Percentiles rank a stretch among this genome's conserved stretches.
Conservation (phyloP, 2,113 vertebrate species). For the Todiramphus chloris region DNA sequence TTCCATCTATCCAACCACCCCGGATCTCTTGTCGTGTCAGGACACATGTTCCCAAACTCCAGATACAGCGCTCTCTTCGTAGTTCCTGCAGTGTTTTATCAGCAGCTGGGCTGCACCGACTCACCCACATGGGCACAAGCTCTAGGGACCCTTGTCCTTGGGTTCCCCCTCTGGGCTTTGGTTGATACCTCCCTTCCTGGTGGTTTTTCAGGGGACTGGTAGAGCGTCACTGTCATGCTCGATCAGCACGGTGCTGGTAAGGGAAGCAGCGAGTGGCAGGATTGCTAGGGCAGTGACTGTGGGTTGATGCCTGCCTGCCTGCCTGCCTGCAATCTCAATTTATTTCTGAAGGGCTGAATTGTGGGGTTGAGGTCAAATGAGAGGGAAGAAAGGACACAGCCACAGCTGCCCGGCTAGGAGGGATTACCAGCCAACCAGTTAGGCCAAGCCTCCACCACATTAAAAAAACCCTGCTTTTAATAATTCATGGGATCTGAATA, state of each 20-base stretch:
- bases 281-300: background rate
- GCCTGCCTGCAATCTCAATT: background rate
- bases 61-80: background rate
- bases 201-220: background rate
- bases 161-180: background rate
- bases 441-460: slow-evolving; percentile 3
- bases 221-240: fast-evolving
- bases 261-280: background rate
- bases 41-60: background rate
- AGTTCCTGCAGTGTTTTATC: background rate
- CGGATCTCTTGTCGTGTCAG: fast-evolving
- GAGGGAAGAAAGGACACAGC: background rate
- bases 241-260: fast-evolving
- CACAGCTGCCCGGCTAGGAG: background rate
- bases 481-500: slow-evolving; percentile 48
- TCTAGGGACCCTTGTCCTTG: fast-evolving
- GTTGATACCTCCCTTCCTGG: background rate
- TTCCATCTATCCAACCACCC: background rate
- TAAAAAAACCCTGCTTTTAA: background rate
- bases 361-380: background rate
- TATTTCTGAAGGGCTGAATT: background rate
- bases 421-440: background rate
- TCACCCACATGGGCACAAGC: background rate
- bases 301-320: background rate
- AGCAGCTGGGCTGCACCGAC: background rate